phyloP scores from a whole-genome alignment of 2,797 vertebrate genomes.

The Syncerus caffer region DNA sequence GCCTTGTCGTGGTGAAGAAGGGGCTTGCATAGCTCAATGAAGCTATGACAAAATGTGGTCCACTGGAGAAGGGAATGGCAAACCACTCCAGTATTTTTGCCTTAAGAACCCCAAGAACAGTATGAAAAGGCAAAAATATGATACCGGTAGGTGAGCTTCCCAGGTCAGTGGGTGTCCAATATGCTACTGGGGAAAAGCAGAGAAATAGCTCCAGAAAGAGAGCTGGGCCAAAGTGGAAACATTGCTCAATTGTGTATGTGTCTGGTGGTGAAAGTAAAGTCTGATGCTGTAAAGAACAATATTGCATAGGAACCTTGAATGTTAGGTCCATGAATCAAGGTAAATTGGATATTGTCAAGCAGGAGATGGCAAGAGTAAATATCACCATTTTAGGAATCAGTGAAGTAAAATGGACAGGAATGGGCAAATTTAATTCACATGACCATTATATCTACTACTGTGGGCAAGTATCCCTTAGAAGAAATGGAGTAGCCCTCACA shows the following conservation, averaged over 20 bases:
- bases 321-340: not conserved
- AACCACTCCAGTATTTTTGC: not conserved
- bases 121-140: not conserved
- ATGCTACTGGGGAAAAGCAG: not conserved
- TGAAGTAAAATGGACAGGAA: not conserved
- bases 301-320: not conserved
- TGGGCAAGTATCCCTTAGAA: not conserved
- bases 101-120: not conserved
- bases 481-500: not conserved
- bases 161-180: not conserved
- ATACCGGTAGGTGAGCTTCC: not conserved
- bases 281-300: not conserved
- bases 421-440: not conserved
- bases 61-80: not conserved
- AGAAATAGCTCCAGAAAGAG: not conserved
- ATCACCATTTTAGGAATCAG: not conserved
- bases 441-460: not conserved
- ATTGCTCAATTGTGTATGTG: not conserved
- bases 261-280: not conserved
- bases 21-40: not conserved
- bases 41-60: not conserved
- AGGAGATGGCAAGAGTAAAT: not conserved
- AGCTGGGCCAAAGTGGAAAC: not conserved
- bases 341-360: not conserved
- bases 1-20: not conserved